phyloP scores from a whole-genome alignment of 2,888 invertebrate genomes.

The Drosophila algonquin region DNA sequence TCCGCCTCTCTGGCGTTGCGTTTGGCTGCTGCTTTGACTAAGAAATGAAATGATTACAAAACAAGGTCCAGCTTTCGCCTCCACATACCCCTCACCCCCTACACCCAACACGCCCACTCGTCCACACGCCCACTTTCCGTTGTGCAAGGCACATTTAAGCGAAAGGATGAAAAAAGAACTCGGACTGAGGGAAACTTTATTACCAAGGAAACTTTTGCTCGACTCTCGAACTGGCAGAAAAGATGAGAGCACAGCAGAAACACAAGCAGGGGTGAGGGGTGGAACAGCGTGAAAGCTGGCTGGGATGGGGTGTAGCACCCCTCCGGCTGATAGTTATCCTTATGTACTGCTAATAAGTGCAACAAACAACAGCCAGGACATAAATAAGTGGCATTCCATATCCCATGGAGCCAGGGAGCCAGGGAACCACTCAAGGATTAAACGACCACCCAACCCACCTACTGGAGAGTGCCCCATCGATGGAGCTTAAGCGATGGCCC shows the following conservation, averaged over 20 bases:
- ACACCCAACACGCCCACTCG: background rate
- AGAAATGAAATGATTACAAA: conserved; percentile 69
- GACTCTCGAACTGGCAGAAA: background rate
- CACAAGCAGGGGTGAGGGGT: no score
- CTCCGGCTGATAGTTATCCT: conserved; percentile 48
- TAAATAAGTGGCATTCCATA: conserved; percentile 39
- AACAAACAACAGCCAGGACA: conserved; percentile 38
- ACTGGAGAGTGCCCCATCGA: conserved; percentile 15
- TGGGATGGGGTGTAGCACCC: conserved; percentile 2
- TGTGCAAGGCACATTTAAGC: conserved; percentile 26
- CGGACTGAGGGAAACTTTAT: conserved; percentile 45
- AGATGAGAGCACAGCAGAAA: no score
- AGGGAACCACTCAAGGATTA: conserved; percentile 32
- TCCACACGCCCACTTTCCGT: no score
- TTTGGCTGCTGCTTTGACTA: conserved; percentile 61
- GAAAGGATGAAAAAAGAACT: conserved; percentile 7
- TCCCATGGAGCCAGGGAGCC: background rate
- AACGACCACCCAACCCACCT: conserved; percentile 22
- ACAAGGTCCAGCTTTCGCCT: conserved; percentile 34
- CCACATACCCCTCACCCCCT: background rate
- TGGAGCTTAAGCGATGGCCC: conserved; percentile 59
- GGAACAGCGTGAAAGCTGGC: background rate
- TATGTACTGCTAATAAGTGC: conserved; percentile 54
- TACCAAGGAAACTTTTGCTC: conserved; percentile 20
- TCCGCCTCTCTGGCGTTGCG: conserved; percentile 50